Percentiles rank a stretch among this genome's conserved stretches.
Conservation (phyloP, 2,113 vertebrate species). For the Silurus asotus region DNA sequence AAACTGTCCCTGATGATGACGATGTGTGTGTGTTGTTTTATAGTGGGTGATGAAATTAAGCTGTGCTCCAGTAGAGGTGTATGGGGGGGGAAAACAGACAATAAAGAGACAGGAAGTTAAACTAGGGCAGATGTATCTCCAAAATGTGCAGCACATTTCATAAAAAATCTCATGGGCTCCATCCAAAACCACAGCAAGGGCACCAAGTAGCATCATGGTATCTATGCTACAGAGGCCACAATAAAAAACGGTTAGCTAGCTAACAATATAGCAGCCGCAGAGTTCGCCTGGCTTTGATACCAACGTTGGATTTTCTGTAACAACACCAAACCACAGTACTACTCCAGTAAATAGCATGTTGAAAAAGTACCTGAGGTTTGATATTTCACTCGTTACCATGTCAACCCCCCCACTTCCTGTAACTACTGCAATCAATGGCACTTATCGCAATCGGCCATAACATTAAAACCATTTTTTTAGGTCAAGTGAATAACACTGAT, state of each 20-base stretch:
- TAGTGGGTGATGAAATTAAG: conserved; percentile 6
- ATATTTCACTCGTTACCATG: background rate
- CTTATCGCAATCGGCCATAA: too few species aligned
- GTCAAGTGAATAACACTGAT: too few species aligned
- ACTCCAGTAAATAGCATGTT: background rate
- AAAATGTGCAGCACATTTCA: background rate
- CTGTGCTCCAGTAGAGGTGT: background rate
- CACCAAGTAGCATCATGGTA: background rate
- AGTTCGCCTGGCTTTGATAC: background rate
- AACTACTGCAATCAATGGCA: background rate
- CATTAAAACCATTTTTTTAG: too few species aligned
- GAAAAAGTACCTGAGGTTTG: background rate
- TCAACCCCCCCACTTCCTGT: background rate
- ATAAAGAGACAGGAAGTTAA: conserved; percentile 1
- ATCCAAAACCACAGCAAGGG: background rate
- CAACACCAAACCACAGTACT: background rate
- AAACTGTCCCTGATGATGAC: background rate
- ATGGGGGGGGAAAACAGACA: background rate
- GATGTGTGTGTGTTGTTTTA: background rate
- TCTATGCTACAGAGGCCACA: too few species aligned
- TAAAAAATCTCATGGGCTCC: background rate
- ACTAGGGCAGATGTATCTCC: background rate
- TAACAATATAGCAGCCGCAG: background rate
- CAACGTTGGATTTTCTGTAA: background rate
- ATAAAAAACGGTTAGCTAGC: background rate